phyloP scores from a whole-genome alignment of 2,888 invertebrate species.

The Zaprionus lineosus region DNA sequence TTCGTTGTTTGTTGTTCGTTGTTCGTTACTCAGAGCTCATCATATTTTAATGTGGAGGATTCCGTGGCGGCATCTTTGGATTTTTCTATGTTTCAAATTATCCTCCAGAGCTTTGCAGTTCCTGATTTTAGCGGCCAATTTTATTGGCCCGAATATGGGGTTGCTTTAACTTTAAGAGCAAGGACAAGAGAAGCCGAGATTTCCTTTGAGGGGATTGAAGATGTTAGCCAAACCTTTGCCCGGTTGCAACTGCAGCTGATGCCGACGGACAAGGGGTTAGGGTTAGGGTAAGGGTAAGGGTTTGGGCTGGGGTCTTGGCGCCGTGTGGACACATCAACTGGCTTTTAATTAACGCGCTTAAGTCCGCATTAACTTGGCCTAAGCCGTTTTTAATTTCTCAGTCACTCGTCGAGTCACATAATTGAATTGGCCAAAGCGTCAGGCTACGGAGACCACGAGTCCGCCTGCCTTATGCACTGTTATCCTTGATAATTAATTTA shows the following conservation, averaged over 20 bases:
- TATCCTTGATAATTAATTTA: constrained; percentile 79
- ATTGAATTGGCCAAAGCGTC: constrained; percentile 66
- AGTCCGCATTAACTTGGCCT: constrained; percentile 75
- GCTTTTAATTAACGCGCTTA: constrained; percentile 77
- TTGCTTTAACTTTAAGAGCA: constrained; percentile 1
- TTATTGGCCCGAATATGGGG: constrained; percentile 41
- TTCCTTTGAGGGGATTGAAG: background rate
- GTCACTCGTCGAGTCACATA: constrained; percentile 52
- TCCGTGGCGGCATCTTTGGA: constrained; percentile 65
- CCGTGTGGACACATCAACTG: constrained; percentile 53
- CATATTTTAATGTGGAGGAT: constrained; percentile 76
- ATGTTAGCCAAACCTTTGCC: constrained; percentile 25
- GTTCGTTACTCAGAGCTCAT: constrained; percentile 60
- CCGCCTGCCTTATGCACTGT: constrained; percentile 54
- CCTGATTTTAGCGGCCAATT: constrained; percentile 69
- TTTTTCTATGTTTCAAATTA: constrained; percentile 73
- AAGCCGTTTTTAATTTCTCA: constrained; percentile 77
- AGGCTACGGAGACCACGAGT: constrained; percentile 43
- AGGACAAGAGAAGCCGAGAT: background rate
- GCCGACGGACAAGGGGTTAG: background rate
- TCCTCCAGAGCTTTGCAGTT: constrained; percentile 74
- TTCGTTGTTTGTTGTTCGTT: constrained; percentile 22
- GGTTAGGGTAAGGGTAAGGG: background rate
- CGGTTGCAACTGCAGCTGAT: constrained; percentile 61
- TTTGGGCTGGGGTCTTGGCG: no score